These are phyloP conservation scores for Zelleria hepariella DNA, from an alignment of 2,888 invertebrate species.

Conservation along the genomic window DNA sequence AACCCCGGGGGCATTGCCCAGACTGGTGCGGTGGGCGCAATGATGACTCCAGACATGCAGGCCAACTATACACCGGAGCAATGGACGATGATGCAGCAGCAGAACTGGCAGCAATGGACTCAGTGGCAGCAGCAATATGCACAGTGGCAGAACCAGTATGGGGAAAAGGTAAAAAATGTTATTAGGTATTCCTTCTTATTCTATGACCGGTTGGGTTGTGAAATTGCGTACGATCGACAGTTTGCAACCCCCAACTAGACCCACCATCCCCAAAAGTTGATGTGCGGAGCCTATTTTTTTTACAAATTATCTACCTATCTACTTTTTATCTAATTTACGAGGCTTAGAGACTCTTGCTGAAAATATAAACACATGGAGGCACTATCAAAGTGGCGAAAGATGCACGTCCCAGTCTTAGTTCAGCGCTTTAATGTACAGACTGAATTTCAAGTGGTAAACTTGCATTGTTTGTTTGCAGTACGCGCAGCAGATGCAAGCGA, in stretches of 20 bases:
- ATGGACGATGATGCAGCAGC: slow-evolving; percentile 79
- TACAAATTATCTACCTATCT: too few relatives aligned
- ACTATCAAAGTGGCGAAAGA: too few relatives aligned
- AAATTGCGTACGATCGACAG: too few relatives aligned
- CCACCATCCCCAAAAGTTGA: too few relatives aligned
- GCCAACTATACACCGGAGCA: slow-evolving; percentile 74
- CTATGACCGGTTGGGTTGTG: background rate
- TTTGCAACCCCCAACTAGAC: too few relatives aligned
- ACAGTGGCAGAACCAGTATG: slow-evolving; percentile 83
- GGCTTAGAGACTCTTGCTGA: too few relatives aligned
- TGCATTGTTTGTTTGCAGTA: slow-evolving; percentile 44
- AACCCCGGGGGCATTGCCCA: slow-evolving; percentile 29
- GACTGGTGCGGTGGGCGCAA: background rate
- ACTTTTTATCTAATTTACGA: too few relatives aligned
- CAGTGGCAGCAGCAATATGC: slow-evolving; percentile 85
- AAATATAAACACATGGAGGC: too few relatives aligned
- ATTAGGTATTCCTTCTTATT: background rate
- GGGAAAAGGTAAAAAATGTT: slow-evolving; percentile 73
- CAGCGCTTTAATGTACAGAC: too few relatives aligned
- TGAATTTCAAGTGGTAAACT: too few relatives aligned
- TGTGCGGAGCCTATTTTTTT: too few relatives aligned
- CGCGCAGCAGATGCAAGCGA: slow-evolving; percentile 52
- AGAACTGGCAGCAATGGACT: slow-evolving; percentile 81
- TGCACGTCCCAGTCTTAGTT: too few relatives aligned
- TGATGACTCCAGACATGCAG: slow-evolving; percentile 29